A percentile compares a stretch with the other conserved stretches of the same genome.
These are phyloP conservation scores for Mellilla xanthometata DNA, from an alignment of 2,888 invertebrate species.

Conservation along the genomic window DNA sequence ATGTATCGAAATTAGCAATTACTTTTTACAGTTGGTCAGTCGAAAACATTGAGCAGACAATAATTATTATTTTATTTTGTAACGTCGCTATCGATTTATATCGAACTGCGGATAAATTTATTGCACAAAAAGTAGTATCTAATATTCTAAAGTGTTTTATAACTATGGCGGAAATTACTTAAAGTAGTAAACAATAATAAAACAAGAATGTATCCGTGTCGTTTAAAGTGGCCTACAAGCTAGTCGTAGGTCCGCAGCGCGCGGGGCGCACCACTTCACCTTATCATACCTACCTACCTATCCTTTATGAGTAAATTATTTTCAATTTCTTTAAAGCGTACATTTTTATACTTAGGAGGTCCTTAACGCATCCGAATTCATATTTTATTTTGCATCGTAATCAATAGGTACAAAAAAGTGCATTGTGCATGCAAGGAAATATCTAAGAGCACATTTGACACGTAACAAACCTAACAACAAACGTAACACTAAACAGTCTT, in stretches of 20 bases:
- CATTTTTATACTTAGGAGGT: conserved; percentile 80
- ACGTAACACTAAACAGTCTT: conserved; percentile 78
- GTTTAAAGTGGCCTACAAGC: conserved; percentile 53
- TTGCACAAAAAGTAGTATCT: conserved; percentile 72
- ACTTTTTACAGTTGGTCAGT: conserved; percentile 77
- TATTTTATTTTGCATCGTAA: conserved; percentile 52
- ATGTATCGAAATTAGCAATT: conserved; percentile 46
- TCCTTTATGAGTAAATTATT: conserved; percentile 73
- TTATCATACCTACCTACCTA: conserved; percentile 77
- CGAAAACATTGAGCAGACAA: conserved; percentile 77
- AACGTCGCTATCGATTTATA: conserved; percentile 55
- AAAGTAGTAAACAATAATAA: conserved; percentile 50
- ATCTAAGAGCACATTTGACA: conserved; percentile 55
- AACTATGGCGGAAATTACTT: conserved; percentile 55
- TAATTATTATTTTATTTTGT: conserved; percentile 42
- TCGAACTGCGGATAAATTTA: conserved; percentile 66
- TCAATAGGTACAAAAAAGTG: conserved; percentile 59
- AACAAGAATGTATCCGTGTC: conserved; percentile 48
- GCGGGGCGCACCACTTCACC: conserved; percentile 50
- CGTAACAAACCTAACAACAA: conserved; percentile 70
- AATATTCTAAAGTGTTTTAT: conserved; percentile 55
- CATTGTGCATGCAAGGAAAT: conserved; percentile 65
- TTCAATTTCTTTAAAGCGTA: conserved; percentile 81
- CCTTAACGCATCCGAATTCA: conserved; percentile 68
- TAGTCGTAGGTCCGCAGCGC: conserved; percentile 56